Evolutionary conservation across 2,113 vertebrate genomes (phyloP).

Genomic region (Rostratula benghalensis): DNA sequence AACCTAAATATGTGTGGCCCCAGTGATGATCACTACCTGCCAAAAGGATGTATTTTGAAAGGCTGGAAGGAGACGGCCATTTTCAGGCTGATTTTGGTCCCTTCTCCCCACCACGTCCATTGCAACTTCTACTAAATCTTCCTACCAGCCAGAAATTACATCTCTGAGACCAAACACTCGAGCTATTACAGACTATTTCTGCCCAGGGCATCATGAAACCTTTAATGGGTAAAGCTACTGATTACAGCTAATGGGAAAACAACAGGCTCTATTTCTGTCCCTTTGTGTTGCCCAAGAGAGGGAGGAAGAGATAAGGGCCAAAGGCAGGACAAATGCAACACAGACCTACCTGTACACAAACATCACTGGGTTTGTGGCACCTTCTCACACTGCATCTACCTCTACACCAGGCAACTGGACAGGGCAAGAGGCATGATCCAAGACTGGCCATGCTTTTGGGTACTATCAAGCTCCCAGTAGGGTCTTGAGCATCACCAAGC

Average conservation of each 20-base stretch:
- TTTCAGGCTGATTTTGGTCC: background rate
- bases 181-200: background rate
- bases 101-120: background rate
- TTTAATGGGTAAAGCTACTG: background rate
- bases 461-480: background rate
- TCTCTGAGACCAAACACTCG: background rate
- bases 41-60: background rate
- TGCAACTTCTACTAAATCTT: background rate
- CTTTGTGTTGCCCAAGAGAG: background rate
- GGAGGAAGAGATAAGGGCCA: background rate
- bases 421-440: background rate
- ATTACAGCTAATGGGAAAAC: background rate
- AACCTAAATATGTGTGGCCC: rapidly evolving
- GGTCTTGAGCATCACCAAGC: background rate
- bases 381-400: background rate
- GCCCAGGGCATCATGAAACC: background rate
- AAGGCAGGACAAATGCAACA: background rate
- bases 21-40: background rate
- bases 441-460: background rate
- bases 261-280: background rate
- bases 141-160: background rate
- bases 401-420: background rate
- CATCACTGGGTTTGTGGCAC: background rate
- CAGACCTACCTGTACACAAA: background rate
- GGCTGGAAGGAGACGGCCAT: rapidly evolving